These are phyloP conservation scores for Siniperca chuatsi DNA, from an alignment of 2,113 vertebrate genomes.

Conservation along the genomic window DNA sequence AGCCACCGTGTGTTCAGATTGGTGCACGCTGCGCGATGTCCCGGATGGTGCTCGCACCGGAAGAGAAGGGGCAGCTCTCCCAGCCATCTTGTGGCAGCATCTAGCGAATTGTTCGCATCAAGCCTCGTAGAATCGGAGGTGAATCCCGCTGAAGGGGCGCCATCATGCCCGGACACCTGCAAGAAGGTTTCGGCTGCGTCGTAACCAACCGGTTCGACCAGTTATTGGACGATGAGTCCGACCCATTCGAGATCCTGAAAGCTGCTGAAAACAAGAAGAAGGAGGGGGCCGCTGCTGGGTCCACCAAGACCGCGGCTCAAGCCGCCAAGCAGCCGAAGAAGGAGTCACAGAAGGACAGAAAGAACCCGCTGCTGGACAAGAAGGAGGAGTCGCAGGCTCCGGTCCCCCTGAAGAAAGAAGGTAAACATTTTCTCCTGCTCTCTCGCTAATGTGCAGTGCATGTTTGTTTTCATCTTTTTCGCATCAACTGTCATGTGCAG, in stretches of 20 bases:
- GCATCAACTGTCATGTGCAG: constrained; percentile 59
- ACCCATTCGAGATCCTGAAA: constrained; percentile 95
- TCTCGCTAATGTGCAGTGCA: not conserved
- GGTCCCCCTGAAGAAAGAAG: constrained; percentile 91
- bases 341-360: constrained; percentile 96
- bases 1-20: constrained; percentile 47
- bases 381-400: constrained; percentile 88
- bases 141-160: constrained; percentile 94
- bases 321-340: constrained; percentile 93
- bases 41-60: constrained; percentile 95
- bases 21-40: constrained; percentile 71
- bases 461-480: constrained; percentile 33
- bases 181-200: constrained; percentile 98
- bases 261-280: constrained; percentile 97
- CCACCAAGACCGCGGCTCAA: constrained; percentile 89
- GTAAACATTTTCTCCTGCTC: constrained; percentile 64
- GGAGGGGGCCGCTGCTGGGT: constrained; percentile 88
- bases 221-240: constrained; percentile 96
- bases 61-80: constrained; percentile 95
- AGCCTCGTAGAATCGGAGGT: constrained; percentile 94
- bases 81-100: constrained; percentile 98
- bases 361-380: constrained; percentile 90
- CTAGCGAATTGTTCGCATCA: constrained; percentile 86
- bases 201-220: constrained; percentile 99
- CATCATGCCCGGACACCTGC: constrained; percentile 99